phyloP scores from a whole-genome alignment of 37 sponge, comb jelly and placozoan species.

The Chondrosia reniformis region DNA sequence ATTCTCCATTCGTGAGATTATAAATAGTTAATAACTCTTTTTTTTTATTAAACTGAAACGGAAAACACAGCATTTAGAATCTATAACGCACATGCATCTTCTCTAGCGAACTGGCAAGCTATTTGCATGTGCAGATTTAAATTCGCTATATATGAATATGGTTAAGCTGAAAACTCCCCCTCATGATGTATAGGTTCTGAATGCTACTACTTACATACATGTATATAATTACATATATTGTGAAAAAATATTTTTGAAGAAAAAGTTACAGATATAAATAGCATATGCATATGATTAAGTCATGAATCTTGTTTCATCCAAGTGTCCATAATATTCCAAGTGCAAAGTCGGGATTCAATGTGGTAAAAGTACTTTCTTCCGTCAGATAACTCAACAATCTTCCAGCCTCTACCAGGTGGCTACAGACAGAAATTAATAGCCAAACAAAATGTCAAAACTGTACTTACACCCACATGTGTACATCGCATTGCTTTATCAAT shows the following conservation, averaged over 20 bases:
- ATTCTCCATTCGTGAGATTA: too few relatives aligned
- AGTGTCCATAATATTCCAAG: constrained; percentile 37
- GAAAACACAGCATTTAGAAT: not conserved
- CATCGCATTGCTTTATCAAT: not conserved
- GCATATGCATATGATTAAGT: too few relatives aligned
- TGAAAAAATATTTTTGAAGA: not conserved
- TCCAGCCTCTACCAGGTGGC: constrained; percentile 23
- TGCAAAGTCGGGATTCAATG: not conserved
- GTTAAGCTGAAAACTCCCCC: too few relatives aligned
- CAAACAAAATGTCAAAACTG: not conserved
- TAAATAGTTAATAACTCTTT: too few relatives aligned
- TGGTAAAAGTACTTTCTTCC: constrained; percentile 34
- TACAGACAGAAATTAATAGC: not conserved
- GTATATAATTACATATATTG: too few relatives aligned
- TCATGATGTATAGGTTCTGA: too few relatives aligned
- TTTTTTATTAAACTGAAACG: too few relatives aligned
- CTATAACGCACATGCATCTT: not conserved
- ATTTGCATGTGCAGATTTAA: too few relatives aligned
- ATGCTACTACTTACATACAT: too few relatives aligned
- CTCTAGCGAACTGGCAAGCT: not conserved
- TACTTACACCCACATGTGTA: not conserved
- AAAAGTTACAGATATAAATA: not conserved
- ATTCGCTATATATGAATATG: too few relatives aligned
- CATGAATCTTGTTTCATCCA: too few relatives aligned
- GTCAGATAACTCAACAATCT: constrained; percentile 12